Evolutionary conservation across 2,113 vertebrate species (phyloP), one percentile per base, ranked within the genome.

Genomic region (Origma solitaria): DNA sequence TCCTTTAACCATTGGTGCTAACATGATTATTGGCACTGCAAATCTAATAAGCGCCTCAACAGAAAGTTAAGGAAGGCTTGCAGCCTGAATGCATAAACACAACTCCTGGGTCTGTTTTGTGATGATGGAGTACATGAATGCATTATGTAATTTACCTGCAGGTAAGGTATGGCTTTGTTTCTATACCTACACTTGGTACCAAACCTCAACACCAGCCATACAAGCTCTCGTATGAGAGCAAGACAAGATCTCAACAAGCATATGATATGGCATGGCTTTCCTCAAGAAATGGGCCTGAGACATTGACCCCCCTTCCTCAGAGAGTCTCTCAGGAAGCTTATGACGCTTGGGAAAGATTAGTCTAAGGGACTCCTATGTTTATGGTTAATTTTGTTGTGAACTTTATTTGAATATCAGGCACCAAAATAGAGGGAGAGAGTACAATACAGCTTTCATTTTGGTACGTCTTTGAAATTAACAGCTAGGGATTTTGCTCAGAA

Each of bases 1-100:
- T 60, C 68, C 82, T 85, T 83, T 88, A 91, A 65, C 90, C 51
- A 15, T 94, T 95, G 78, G 31, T 60, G 64, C 50, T 94, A 92
- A 94, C 42, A 0, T 56, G 47, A 77, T 95, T 96, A 96, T 49
- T 83, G 79, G 50, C 51, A 49, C 44, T 31, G 27, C 68, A 94
- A 90, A 97, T 95, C 58, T 80, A 93, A 92, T 93, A 79, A 92
- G 42, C 27, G 14, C 38, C 50, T 35, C 38, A 47, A 24, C 19
- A 89, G 70, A 69, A 75, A 91, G 18, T 27, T n/a, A 58, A 53
- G 53, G 31, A 47, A 31, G 53, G 57, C 50, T 85, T 82, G 53
- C n/a, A 87, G 81, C 45, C 85, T 75, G 73, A 82, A 72, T 79
- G 64, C 40, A 57, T 61, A 75, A 72, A 75, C 38, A 60, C 38